Evolutionary conservation across 2,888 invertebrate species (phyloP).

Genomic region (Drosophila paramelanica): DNA sequence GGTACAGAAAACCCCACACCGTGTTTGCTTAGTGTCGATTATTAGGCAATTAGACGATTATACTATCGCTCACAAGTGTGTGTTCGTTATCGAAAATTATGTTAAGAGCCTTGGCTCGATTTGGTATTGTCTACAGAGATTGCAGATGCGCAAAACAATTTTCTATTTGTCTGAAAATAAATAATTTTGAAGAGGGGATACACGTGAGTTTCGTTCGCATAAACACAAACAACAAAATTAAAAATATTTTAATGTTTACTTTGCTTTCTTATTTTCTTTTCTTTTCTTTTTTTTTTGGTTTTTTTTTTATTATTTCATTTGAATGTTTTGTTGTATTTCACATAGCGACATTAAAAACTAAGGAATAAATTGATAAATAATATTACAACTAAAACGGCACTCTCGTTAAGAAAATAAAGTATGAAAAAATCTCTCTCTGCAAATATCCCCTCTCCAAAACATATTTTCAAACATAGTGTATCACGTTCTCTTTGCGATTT

Average conservation of each 20-base stretch:
- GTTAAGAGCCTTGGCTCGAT: constrained; percentile 15
- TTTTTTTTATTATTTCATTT: constrained; percentile 16
- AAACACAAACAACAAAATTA: constrained; percentile 74
- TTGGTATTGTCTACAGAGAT: constrained; percentile 46
- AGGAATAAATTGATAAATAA: constrained; percentile 44
- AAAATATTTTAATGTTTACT: constrained; percentile 67
- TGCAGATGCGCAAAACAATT: constrained; percentile 77
- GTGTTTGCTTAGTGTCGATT: constrained; percentile 53
- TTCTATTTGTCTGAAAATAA: constrained; percentile 83
- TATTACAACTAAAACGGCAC: constrained; percentile 48
- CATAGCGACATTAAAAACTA: constrained; percentile 64
- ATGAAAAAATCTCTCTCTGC: constrained; percentile 54
- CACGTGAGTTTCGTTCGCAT: constrained; percentile 82
- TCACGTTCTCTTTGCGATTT: constrained; percentile 27
- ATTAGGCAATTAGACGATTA: constrained; percentile 17
- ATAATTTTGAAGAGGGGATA: constrained; percentile 85
- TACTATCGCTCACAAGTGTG: constrained; percentile 15
- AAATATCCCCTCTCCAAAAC: constrained; percentile 84
- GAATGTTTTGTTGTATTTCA: constrained; percentile 12
- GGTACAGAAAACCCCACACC: constrained; percentile 65
- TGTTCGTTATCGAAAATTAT: constrained; percentile 28
- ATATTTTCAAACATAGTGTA: constrained; percentile 62
- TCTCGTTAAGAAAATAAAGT: constrained; percentile 26
- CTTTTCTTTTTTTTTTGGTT: constrained; percentile 17
- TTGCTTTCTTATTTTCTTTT: constrained; percentile 36